Evolutionary conservation across 2,888 invertebrate species (phyloP).

Genomic region (Teleogryllus oceanicus): DNA sequence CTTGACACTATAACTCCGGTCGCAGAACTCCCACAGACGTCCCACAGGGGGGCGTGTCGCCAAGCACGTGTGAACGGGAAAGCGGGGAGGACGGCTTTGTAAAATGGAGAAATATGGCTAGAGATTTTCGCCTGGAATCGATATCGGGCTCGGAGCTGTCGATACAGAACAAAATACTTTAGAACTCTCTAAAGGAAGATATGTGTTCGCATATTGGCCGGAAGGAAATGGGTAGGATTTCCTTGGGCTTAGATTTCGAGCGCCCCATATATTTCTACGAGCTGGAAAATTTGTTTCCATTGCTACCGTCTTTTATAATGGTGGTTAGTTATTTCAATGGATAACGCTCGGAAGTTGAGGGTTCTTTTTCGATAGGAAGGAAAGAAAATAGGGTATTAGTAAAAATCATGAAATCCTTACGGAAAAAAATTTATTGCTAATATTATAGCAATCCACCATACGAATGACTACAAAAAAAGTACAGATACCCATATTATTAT

Average conservation of each 20-base stretch:
- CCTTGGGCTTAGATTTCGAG: neutral
- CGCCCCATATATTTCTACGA: conserved; percentile 6
- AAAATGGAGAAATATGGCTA: neutral
- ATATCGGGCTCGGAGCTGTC: neutral
- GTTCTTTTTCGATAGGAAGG: neutral
- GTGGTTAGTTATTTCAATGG: neutral
- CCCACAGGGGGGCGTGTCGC: too few species aligned
- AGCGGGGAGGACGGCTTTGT: neutral
- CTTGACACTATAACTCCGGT: too few species aligned
- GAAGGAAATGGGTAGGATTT: conserved; percentile 8
- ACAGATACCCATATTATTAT: neutral
- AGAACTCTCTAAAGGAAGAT: conserved; percentile 18
- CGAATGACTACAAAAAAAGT: conserved; percentile 1
- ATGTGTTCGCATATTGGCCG: conserved; percentile 7
- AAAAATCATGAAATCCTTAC: neutral
- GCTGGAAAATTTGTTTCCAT: neutral
- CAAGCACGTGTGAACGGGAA: neutral
- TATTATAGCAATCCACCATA: neutral
- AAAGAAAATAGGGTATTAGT: neutral
- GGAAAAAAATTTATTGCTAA: conserved; percentile 10
- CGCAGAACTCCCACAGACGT: too few species aligned
- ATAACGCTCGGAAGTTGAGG: neutral
- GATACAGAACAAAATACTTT: conserved; percentile 18
- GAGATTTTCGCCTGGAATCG: neutral
- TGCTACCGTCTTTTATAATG: neutral